Conservation (phyloP, 2,797 vertebrate species). For the Calcarius lapponicus region DNA sequence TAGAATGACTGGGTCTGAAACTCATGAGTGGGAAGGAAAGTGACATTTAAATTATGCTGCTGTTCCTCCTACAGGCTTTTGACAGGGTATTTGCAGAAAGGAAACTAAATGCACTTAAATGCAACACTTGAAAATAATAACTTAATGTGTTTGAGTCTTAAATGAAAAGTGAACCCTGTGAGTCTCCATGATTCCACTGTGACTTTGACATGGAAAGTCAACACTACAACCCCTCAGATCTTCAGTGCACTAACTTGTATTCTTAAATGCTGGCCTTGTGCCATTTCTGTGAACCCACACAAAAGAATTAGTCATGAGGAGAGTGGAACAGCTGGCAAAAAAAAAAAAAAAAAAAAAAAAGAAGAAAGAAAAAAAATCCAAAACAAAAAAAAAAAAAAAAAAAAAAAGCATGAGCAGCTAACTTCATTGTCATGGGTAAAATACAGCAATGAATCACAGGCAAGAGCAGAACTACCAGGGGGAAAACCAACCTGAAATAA, state of each 20-base stretch:
- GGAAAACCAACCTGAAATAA: neutral
- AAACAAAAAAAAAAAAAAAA: neutral
- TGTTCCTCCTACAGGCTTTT: conserved; percentile 39
- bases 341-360: neutral
- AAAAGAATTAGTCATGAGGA: neutral
- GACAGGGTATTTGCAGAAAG: conserved; percentile 26
- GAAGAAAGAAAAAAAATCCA: rapidly evolving
- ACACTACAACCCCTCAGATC: neutral
- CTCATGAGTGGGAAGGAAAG: conserved; percentile 27
- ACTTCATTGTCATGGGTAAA: neutral
- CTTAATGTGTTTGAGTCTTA: conserved; percentile 19
- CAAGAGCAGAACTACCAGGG: neutral
- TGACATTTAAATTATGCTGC: conserved; percentile 59
- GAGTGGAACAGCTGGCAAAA: neutral
- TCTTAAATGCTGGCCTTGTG: neutral
- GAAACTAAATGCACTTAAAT: conserved; percentile 57
- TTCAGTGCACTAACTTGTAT: neutral
- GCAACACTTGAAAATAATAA: conserved; percentile 18
- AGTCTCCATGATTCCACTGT: neutral
- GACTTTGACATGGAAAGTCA: neutral
- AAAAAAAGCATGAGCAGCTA: neutral
- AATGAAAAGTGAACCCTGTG: neutral
- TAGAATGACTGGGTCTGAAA: neutral
- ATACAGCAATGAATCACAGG: neutral
- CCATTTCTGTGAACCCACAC: neutral